Base-by-base conservation (phyloP, 2,888 invertebrate species). In the Acanthopleura granulata region DNA sequence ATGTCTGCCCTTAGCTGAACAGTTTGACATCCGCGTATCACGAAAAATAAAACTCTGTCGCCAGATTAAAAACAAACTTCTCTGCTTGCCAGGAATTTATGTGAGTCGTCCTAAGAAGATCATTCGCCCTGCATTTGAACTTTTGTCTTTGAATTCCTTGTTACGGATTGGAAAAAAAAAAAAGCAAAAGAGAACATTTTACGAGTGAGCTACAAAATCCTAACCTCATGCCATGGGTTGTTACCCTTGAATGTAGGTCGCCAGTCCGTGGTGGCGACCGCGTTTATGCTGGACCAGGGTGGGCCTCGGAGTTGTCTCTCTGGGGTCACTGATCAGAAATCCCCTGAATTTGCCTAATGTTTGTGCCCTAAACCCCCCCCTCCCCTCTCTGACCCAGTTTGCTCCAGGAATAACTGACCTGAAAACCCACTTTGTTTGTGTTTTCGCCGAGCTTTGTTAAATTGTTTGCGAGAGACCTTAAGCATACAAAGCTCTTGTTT, bases 181-280 rank as follows among this genome's bases (percentile, higher is more conserved):
- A 57, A 57, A 57, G 12, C 57, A 57, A 57, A 57, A 57, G 57
- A 12, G 57, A 22, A 22, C 22, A 57, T 57, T 57, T 12, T 57
- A 12, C 3, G 4, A 12, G 3, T 57, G 57, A 57, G 57, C 3
- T 57, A 12, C 22, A 12, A 57, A 57, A 22, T 57, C 57, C 22
- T 12, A 57, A 12, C n/a, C 57, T 12, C 12, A 6, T 57, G 57
- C 57, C 57, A 57, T 57, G 6, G 57, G 57, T 12, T 57, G 18
- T n/a, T 57, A 57, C 57, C 57, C 57, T 57, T 57, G 57, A 57
- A 57, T n/a, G n/a, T 57, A 57, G 57, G 57, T 57, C 57, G 12
- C 12, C 22, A 22, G 57, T 57, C 4, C 6, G 57, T 22, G n/a
- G 57, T 6, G 1, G 12, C 22, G 57, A 40, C 40, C 40, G 9